Conservation (phyloP, 1,140 invertebrate species). For the Hylaeus anthracinus region DNA sequence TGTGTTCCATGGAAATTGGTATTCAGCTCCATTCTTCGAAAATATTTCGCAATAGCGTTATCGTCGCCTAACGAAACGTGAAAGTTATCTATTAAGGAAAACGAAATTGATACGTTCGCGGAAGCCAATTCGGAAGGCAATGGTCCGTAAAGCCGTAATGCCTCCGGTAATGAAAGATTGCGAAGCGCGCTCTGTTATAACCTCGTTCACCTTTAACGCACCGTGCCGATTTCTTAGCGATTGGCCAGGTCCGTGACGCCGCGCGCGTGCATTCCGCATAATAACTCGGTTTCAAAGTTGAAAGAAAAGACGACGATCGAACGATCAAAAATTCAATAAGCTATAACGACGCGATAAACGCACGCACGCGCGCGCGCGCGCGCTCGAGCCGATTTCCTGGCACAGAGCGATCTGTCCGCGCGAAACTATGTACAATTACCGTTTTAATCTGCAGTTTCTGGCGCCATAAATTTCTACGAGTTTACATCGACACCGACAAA, state of each 20-base stretch:
- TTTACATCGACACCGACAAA: conserved; percentile 37
- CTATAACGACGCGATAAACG: conserved; percentile 15
- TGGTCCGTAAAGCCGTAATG: conserved; percentile 52
- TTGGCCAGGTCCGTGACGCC: neutral
- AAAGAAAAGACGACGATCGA: too few relatives aligned
- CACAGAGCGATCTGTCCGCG: conserved; percentile 35
- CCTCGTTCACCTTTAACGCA: conserved; percentile 45
- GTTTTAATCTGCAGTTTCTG: conserved; percentile 48
- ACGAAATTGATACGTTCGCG: conserved; percentile 44
- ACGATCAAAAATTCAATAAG: conserved; percentile 26
- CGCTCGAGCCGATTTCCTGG: conserved; percentile 18
- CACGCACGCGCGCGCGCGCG: neutral
- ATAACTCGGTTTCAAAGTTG: too few relatives aligned
- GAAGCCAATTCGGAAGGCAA: conserved; percentile 47
- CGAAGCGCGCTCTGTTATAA: conserved; percentile 33
- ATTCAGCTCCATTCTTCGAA: too few relatives aligned
- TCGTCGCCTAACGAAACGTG: neutral
- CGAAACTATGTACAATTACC: conserved; percentile 46
- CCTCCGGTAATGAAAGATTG: conserved; percentile 53
- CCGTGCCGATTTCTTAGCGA: conserved; percentile 48
- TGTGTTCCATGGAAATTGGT: too few relatives aligned
- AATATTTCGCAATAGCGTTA: neutral
- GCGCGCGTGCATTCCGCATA: neutral
- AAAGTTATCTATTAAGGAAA: conserved; percentile 28
- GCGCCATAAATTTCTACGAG: conserved; percentile 27